phyloP scores from a whole-genome alignment of 2,113 vertebrate species.

The Python bivittatus region DNA sequence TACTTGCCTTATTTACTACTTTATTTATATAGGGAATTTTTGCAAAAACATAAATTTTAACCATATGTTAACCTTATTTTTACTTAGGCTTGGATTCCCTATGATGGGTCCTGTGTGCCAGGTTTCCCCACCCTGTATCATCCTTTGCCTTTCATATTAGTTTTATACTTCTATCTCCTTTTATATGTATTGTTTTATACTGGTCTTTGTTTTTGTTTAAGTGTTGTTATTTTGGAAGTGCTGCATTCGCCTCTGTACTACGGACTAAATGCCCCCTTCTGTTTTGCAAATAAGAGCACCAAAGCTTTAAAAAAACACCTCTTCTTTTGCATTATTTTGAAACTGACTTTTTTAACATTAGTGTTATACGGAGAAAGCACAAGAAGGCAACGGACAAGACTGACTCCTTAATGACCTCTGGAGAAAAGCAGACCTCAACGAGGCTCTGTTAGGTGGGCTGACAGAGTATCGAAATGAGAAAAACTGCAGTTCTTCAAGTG shows the following conservation, averaged over 20 bases:
- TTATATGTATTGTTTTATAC: too few species aligned
- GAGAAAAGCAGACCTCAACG: constrained; percentile 33
- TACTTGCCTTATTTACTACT: neutral
- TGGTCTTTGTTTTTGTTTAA: constrained; percentile 20
- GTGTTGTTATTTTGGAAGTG: constrained; percentile 37
- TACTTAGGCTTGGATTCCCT: too few species aligned
- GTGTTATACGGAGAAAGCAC: neutral
- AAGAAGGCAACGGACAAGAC: constrained; percentile 14
- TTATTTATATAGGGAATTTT: neutral
- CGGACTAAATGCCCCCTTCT: constrained; percentile 18
- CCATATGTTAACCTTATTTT: too few species aligned
- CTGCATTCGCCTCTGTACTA: constrained; percentile 35
- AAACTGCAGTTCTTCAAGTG: constrained; percentile 22
- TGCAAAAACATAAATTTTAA: too few species aligned
- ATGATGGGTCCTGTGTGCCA: too few species aligned
- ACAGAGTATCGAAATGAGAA: constrained; percentile 6
- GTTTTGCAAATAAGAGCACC: constrained; percentile 27
- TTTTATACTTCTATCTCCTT: too few species aligned
- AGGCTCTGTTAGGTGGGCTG: neutral
- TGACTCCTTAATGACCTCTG: constrained; percentile 41
- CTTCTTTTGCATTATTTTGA: neutral
- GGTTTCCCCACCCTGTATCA: too few species aligned
- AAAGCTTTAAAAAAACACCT: neutral
- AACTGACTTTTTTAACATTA: neutral
- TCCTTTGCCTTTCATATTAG: too few species aligned